These are phyloP conservation scores for Eurystomus glaucurus DNA, from an alignment of 2,797 vertebrate genomes.

Conservation along the genomic window DNA sequence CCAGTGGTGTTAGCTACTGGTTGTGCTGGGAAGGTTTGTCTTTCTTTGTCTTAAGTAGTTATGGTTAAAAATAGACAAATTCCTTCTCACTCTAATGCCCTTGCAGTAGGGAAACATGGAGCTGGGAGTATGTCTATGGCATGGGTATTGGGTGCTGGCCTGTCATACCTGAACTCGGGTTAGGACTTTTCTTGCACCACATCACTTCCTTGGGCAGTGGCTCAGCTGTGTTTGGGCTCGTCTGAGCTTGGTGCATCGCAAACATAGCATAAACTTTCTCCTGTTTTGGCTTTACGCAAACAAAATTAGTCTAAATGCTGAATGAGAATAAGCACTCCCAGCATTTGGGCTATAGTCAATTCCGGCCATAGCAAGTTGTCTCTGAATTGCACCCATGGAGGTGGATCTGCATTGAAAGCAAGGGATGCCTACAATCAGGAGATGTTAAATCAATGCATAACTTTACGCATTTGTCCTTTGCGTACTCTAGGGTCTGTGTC, in stretches of 20 bases:
- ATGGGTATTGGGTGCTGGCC: fast-evolving
- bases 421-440: background rate
- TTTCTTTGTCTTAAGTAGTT: background rate
- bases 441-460: background rate
- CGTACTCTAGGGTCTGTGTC: background rate
- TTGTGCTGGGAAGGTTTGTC: background rate
- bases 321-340: background rate
- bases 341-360: background rate
- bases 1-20: background rate
- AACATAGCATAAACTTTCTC: background rate
- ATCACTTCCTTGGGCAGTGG: background rate
- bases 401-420: background rate
- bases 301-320: background rate
- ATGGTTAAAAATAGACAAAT: background rate
- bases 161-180: background rate
- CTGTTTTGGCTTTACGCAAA: background rate
- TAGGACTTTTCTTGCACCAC: background rate
- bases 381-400: background rate
- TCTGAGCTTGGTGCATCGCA: background rate
- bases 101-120: background rate
- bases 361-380: background rate
- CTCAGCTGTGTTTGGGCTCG: background rate
- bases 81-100: background rate
- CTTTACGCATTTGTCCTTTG: background rate
- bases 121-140: background rate